phyloP scores from a whole-genome alignment of 2,888 invertebrate genomes.

The Ochlodes sylvanus region DNA sequence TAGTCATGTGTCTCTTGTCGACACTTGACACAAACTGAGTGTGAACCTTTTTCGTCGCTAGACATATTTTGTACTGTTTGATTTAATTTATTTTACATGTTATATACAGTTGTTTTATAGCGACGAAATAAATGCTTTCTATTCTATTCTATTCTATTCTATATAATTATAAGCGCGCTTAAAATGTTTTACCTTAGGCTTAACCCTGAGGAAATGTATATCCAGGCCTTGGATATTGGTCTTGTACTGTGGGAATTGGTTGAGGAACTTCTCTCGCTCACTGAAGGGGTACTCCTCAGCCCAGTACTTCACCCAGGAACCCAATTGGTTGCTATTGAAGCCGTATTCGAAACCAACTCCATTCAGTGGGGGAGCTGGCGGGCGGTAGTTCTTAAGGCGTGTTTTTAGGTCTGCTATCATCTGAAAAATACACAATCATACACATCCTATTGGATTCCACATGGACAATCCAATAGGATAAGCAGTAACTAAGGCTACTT shows the following conservation, averaged over 20 bases:
- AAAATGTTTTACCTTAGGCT: slow-evolving; percentile 67
- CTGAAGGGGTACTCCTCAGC: slow-evolving; percentile 85
- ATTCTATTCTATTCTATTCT: too few species aligned
- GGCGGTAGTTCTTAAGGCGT: slow-evolving; percentile 44
- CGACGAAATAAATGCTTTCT: too few species aligned
- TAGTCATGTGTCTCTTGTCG: too few species aligned
- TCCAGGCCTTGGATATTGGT: slow-evolving; percentile 89
- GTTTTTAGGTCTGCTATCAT: slow-evolving; percentile 51
- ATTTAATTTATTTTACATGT: too few species aligned
- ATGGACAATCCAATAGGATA: too few species aligned
- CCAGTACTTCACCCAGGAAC: slow-evolving; percentile 89
- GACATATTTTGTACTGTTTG: too few species aligned
- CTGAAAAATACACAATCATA: slow-evolving; percentile 39
- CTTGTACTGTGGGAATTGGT: slow-evolving; percentile 88
- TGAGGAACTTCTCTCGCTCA: slow-evolving; percentile 77
- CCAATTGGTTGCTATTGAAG: slow-evolving; percentile 87
- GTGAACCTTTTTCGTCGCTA: too few species aligned
- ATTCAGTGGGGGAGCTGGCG: slow-evolving; percentile 80
- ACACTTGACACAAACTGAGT: too few species aligned
- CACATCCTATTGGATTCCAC: too few species aligned
- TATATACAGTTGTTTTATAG: too few species aligned
- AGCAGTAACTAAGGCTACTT: too few species aligned
- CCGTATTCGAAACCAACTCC: slow-evolving; percentile 90
- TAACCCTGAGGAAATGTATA: slow-evolving; percentile 88
- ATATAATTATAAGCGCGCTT: too few species aligned